Evolutionary conservation across 2,797 vertebrate species (phyloP).

Genomic region (Poecile montanus): DNA sequence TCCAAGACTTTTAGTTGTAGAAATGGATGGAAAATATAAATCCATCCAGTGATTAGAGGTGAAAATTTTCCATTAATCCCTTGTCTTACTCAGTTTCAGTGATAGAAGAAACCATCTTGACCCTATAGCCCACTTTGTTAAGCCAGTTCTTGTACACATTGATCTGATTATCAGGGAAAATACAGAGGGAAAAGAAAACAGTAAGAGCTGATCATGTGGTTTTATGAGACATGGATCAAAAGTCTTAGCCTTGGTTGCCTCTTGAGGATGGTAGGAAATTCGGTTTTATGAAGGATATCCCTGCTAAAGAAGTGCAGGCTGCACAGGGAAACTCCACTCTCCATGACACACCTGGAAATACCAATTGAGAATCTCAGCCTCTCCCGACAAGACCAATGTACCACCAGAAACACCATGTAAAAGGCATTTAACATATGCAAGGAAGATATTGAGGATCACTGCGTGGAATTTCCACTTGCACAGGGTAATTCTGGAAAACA

Average conservation of each 20-base stretch:
- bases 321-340: not conserved
- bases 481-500: not conserved
- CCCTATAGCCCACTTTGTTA: conserved; percentile 22
- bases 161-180: conserved; percentile 39
- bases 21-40: conserved; percentile 13
- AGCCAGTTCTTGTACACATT: not conserved
- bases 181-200: conserved; percentile 26
- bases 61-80: conserved; percentile 42
- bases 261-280: not conserved
- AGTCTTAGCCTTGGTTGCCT: not conserved
- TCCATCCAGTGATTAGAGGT: not conserved
- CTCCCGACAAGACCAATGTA: not conserved
- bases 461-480: not conserved
- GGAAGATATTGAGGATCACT: not conserved
- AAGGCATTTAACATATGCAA: not conserved
- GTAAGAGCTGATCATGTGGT: not conserved
- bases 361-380: not conserved
- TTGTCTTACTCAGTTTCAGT: not conserved
- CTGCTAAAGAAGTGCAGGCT: not conserved
- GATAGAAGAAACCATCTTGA: conserved; percentile 13
- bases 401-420: not conserved
- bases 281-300: not conserved
- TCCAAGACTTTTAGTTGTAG: not conserved
- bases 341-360: rapidly evolving
- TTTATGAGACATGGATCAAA: not conserved